These are phyloP conservation scores for Accipiter cooperii DNA, from an alignment of 2,113 vertebrate genomes.

Conservation along the genomic window DNA sequence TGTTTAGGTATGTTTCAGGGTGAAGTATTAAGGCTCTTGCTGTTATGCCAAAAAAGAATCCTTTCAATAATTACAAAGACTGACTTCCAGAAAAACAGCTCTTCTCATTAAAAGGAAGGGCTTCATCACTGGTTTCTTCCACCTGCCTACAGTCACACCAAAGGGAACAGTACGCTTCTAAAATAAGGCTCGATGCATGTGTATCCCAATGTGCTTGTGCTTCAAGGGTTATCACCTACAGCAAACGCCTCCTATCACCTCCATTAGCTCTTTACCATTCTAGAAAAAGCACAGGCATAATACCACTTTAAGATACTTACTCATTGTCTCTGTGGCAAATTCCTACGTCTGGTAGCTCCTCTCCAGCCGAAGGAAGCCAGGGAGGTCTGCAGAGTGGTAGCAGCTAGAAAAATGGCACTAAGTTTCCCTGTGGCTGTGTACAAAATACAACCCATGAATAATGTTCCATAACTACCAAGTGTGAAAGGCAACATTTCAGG, in stretches of 20 bases:
- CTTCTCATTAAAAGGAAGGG: not conserved
- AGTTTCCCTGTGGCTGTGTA: not conserved
- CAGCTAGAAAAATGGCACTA: not conserved
- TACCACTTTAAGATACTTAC: accelerated
- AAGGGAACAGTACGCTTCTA: accelerated
- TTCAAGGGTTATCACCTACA: not conserved
- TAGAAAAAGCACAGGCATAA: not conserved
- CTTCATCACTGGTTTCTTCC: not conserved
- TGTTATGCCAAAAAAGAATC: not conserved
- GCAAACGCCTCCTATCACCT: not conserved
- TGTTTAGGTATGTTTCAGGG: not conserved
- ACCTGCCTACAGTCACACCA: not conserved
- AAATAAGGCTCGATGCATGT: accelerated
- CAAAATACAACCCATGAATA: accelerated
- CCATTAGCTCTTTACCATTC: accelerated
- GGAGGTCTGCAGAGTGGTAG: accelerated
- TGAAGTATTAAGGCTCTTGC: not conserved
- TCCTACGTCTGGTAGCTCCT: accelerated
- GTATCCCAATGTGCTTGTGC: accelerated
- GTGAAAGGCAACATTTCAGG: not conserved
- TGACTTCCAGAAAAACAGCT: not conserved
- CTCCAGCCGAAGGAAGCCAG: accelerated
- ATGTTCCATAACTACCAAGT: accelerated
- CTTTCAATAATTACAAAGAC: not conserved
- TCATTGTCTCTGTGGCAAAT: not conserved